Evolutionary conservation across 1,140 invertebrate genomes (phyloP), one percentile per base, ranked within the genome.

Genomic region (Melitaea cinxia): DNA sequence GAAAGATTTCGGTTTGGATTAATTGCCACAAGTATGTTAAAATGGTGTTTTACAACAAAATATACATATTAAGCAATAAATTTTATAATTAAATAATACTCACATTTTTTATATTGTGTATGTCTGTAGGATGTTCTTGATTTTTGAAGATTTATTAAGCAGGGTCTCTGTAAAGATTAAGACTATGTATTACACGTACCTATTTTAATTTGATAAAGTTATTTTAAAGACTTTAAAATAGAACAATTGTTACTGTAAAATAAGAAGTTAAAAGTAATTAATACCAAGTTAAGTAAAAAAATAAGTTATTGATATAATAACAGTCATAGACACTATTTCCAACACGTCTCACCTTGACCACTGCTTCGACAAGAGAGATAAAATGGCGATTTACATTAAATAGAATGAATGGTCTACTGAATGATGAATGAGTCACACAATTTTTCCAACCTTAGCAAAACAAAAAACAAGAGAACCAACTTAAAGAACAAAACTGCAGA

Each of bases 301-400:
- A 17, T n/a, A 24, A 24, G 10, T 47, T 49, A 33, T 33, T 33
- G 24, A 26, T 26, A 2, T 15, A 45, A 50, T 54, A 23, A 28
- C 21, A 23, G 10, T 9, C 14, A 42, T 0, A 7, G 47, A 21
- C 19, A 50, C 47, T 50, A 42, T 2, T 17, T 7, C 15, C 12
- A 47, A 28, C 49, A 80, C 83, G 78, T 78, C 85, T 80, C 66
- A 89, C 85, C 87, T 89, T 49, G 80, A 89, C 87, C 87, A 80
- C 87, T 89, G 85, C 87, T 82, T 72, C 55, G 59, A 58, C 35
- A 72, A 81, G 81, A 89, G 83, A 82, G 77, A 72, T 47, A 67
- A 70, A 68, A 47, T 62, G 66, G 59, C 53, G 59, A 7, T 6
- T 33, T 1, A 7, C 12, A 33, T 4, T 33, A 33, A 33, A 4